phyloP scores from a whole-genome alignment of 1,140 invertebrate genomes.

The Leptinotarsa texana region DNA sequence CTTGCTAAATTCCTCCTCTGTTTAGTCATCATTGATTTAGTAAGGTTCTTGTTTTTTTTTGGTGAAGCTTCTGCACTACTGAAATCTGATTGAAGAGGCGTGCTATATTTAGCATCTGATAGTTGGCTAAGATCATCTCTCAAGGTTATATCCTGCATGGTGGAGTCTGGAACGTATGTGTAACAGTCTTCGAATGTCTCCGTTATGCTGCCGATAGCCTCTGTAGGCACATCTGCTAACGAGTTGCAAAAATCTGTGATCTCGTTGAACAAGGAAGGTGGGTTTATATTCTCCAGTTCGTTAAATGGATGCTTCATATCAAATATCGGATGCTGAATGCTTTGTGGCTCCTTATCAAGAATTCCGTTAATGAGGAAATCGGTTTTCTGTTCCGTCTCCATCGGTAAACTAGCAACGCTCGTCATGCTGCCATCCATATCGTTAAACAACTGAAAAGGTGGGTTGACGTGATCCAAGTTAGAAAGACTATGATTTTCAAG shows the following conservation, averaged over 20 bases:
- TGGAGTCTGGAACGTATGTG: conserved; percentile 54
- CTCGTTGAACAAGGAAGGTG: conserved; percentile 66
- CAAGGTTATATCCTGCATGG: conserved; percentile 25
- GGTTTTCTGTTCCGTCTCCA: conserved; percentile 64
- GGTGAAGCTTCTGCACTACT: conserved; percentile 75
- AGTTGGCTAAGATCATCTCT: conserved; percentile 45
- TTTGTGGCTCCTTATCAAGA: conserved; percentile 27
- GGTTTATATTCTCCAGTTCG: conserved; percentile 69
- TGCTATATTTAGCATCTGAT: conserved; percentile 55
- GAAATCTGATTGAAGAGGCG: conserved; percentile 61
- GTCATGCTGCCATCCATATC: conserved; percentile 82
- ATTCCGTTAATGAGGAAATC: conserved; percentile 45
- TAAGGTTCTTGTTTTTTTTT: conserved; percentile 57
- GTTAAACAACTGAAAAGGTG: conserved; percentile 80
- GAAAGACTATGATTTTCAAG: conserved; percentile 59
- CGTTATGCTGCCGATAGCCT: conserved; percentile 65
- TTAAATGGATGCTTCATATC: conserved; percentile 60
- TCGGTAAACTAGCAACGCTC: conserved; percentile 81
- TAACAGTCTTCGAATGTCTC: conserved; percentile 59
- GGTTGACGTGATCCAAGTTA: conserved; percentile 78
- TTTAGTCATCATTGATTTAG: conserved; percentile 70
- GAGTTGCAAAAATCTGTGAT: conserved; percentile 66
- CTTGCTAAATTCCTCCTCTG: conserved; percentile 72
- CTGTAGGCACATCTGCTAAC: conserved; percentile 61
- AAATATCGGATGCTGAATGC: conserved; percentile 52